Evolutionary conservation across 1,140 invertebrate genomes (phyloP).

Genomic region (Danaus melanippus): DNA sequence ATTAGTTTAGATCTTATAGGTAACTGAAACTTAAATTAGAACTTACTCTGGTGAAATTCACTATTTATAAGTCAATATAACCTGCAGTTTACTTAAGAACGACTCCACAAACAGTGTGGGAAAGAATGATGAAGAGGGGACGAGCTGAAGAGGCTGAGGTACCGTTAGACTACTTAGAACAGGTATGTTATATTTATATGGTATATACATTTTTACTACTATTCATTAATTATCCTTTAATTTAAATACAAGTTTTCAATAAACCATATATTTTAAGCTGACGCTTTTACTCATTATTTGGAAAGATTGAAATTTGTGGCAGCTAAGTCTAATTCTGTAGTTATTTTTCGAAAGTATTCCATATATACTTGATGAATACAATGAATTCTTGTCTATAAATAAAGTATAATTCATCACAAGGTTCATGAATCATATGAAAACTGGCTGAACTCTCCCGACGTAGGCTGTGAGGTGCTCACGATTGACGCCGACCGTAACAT

Average conservation of each 20-base stretch:
- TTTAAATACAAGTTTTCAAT: background rate
- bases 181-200: constrained; percentile 57
- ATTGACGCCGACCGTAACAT: constrained; percentile 61
- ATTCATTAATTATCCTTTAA: too few species aligned
- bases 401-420: constrained; percentile 18
- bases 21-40: constrained; percentile 45
- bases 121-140: constrained; percentile 82
- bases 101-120: constrained; percentile 84
- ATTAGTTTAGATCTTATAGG: constrained; percentile 89
- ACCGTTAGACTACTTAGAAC: constrained; percentile 82
- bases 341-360: too few species aligned
- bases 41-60: too few species aligned
- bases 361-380: too few species aligned
- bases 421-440: constrained; percentile 66
- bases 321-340: too few species aligned
- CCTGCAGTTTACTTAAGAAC: constrained; percentile 88
- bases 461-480: constrained; percentile 62
- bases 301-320: too few species aligned
- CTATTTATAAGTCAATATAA: background rate
- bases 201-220: too few species aligned
- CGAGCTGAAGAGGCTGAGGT: constrained; percentile 85
- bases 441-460: constrained; percentile 56
- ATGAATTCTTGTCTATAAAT: too few species aligned
- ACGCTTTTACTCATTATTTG: constrained; percentile 7
- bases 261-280: background rate